A percentile compares a stretch with the other conserved stretches of the same genome.
Conservation (phyloP, 2,113 vertebrate species). For the Cichladusa arquata region DNA sequence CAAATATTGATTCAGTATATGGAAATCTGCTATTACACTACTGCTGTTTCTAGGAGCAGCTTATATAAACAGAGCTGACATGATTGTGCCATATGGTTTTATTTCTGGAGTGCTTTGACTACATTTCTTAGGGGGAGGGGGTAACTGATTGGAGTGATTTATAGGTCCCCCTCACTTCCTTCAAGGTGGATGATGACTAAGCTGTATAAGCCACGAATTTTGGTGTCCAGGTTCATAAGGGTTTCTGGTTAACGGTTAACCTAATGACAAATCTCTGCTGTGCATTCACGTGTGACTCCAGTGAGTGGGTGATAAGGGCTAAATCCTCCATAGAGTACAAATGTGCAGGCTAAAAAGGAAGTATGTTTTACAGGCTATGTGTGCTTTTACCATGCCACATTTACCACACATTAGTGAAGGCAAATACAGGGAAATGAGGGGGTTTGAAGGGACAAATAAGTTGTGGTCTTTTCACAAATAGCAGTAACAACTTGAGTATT, state of each 20-base stretch:
- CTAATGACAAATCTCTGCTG: conserved; percentile 50
- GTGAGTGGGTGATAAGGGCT: conserved; percentile 46
- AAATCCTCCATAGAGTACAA: conserved; percentile 44
- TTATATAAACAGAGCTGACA: conserved; percentile 86
- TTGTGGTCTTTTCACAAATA: conserved; percentile 58
- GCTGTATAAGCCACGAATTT: conserved; percentile 49
- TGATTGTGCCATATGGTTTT: conserved; percentile 76
- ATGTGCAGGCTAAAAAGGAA: conserved; percentile 66
- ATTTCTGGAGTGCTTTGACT: conserved; percentile 72
- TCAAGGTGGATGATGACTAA: conserved; percentile 47
- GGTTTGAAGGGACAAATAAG: conserved; percentile 67
- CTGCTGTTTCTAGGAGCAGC: conserved; percentile 85
- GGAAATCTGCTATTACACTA: conserved; percentile 82
- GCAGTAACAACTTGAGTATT: not conserved
- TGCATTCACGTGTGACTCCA: conserved; percentile 31
- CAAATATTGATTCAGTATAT: conserved; percentile 94
- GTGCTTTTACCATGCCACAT: conserved; percentile 76
- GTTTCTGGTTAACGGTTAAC: conserved; percentile 62
- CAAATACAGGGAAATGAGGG: conserved; percentile 74
- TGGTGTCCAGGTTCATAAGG: conserved; percentile 60
- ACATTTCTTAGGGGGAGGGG: conserved; percentile 66
- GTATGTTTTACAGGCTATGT: conserved; percentile 63
- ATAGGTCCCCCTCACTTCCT: conserved; percentile 59
- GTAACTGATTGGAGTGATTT: conserved; percentile 78
- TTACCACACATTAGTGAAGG: conserved; percentile 74